Base-by-base conservation (phyloP, 2,113 vertebrate genomes). In the Camelus dromedarius region DNA sequence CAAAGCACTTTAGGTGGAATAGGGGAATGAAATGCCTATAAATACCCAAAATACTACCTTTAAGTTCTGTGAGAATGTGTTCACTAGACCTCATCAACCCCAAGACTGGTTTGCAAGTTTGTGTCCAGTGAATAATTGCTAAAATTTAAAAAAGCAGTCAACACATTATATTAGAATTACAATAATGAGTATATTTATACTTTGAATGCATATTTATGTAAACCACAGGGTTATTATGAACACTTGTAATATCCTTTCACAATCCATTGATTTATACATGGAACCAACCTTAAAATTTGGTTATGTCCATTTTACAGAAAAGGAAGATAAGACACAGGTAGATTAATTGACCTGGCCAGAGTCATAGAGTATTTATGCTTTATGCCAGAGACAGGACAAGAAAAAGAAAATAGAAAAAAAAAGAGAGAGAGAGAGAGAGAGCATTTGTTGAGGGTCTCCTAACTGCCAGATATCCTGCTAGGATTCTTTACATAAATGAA, bases 121-220 rank as follows among this genome's bases (percentile, higher is more conserved):
- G 5, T 50, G 10, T n/a, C 9, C n/a, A 8, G 24, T 92, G 75
- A 96, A 14, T 75, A 97, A 85, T 70, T 83, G 60, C n/a, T 92
- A 48, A 83, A 70, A 82, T 30, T 80, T 85, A 14, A 95, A 52
- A 95, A 4, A 91, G 2, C 22, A 50, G 26, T 64, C 72, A 88
- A 50, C 24, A 58, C 15, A 88, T 93, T 88, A 50, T 77, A 90
- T 73, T 50, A 85, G 35, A 83, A 66, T 88, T 75, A 18, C 11
- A 82, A 11, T 73, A 82, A 84, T 26, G 19, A 81, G 3, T 76
- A 28, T 80, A 3, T 85, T 91, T 85, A 93, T 75, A 56, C 13
- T 28, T 75, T 94, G 5, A 28, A 81, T 81, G 32, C 7, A 30
- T 73, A 64, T 80, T 87, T 84, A 88, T 62, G 56, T 91, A 76